Conservation (phyloP, 2,888 invertebrate genomes). For the Mantis religiosa region DNA sequence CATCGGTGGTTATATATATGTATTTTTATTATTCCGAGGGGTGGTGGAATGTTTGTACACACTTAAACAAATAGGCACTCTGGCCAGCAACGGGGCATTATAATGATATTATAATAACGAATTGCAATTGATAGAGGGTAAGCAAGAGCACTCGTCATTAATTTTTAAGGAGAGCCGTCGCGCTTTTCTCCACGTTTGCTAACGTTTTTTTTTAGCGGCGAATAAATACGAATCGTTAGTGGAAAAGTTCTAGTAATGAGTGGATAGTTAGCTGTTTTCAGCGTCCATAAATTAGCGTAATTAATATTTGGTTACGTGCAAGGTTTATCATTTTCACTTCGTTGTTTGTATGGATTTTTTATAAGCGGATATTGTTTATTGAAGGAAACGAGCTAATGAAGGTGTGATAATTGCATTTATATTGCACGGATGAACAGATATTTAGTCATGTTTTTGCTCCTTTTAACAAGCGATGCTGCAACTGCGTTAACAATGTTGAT, state of each 20-base stretch:
- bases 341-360: background rate
- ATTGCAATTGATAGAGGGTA: background rate
- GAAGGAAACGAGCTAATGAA: background rate
- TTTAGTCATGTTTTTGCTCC: no score
- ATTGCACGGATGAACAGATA: background rate
- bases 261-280: background rate
- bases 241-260: background rate
- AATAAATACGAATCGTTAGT: background rate
- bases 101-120: slow-evolving; percentile 16
- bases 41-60: slow-evolving; percentile 10
- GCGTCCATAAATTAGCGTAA: background rate
- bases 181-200: background rate
- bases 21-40: background rate
- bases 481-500: no score
- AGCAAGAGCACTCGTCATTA: background rate
- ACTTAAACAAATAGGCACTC: slow-evolving; percentile 15
- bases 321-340: background rate
- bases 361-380: background rate
- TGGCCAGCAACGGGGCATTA: background rate
- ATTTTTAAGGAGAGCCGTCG: background rate
- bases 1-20: background rate
- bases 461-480: no score
- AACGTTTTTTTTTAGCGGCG: background rate
- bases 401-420: background rate
- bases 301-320: background rate